Evolutionary conservation across 2,797 vertebrate genomes (phyloP).

Genomic region (Chloroceryle amazona): DNA sequence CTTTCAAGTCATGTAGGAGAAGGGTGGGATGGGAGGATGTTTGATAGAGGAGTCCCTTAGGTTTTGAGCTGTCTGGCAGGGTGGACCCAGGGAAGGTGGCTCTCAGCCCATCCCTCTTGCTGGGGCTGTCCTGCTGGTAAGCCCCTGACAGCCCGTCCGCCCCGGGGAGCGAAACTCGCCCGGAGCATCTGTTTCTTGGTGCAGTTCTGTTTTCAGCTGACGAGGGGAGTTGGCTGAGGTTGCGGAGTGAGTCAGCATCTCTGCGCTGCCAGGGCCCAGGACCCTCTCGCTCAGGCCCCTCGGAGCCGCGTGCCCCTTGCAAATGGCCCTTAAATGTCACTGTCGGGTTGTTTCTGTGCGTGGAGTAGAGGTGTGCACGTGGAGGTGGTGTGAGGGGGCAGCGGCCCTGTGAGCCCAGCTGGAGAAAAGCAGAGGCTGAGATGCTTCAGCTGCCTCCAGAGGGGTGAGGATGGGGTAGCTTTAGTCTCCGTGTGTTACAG

Average conservation of each 20-base stretch:
- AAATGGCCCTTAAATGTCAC: not conserved
- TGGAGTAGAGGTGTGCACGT: no score
- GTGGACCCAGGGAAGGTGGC: not conserved
- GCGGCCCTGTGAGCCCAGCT: not conserved
- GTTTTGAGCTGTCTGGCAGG: not conserved
- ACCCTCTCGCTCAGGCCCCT: not conserved
- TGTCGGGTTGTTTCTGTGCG: no score
- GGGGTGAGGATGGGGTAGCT: not conserved
- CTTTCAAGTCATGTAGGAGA: not conserved
- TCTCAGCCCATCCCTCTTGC: accelerated
- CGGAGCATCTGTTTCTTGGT: not conserved
- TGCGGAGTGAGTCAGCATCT: conserved; percentile 35
- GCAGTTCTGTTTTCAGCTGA: conserved; percentile 12
- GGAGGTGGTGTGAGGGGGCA: not conserved
- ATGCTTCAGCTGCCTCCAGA: not conserved
- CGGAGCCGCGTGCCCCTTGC: not conserved
- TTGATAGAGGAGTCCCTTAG: not conserved
- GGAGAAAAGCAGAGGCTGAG: not conserved
- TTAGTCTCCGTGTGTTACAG: not conserved
- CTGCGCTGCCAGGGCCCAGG: not conserved
- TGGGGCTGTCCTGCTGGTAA: not conserved
- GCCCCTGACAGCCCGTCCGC: accelerated
- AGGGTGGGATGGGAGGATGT: not conserved
- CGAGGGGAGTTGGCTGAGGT: not conserved
- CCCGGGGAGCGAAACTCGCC: not conserved